A percentile compares a stretch with the other conserved stretches of the same genome.
Conservation (phyloP, 2,797 vertebrate genomes). For the Halcyon badia region DNA sequence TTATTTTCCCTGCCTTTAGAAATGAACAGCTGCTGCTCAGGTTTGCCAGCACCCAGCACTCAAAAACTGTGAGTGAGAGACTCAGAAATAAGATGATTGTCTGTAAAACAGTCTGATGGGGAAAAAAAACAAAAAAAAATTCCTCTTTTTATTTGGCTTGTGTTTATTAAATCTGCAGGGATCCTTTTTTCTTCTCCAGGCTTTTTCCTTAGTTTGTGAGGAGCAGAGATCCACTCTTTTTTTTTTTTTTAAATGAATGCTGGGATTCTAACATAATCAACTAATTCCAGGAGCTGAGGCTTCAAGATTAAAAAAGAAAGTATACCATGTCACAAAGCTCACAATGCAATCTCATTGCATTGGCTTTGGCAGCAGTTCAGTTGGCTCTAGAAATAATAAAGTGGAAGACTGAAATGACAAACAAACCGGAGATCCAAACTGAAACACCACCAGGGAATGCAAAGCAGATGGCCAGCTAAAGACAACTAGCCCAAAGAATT, state of each 20-base stretch:
- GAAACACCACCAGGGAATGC: constrained; percentile 59
- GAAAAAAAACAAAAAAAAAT: not conserved
- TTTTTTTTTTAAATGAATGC: not conserved
- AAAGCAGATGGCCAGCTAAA: constrained; percentile 61
- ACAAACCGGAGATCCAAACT: constrained; percentile 60
- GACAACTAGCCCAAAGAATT: constrained; percentile 42
- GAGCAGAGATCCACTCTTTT: not conserved
- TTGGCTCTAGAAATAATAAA: constrained; percentile 73
- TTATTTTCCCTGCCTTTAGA: constrained; percentile 44
- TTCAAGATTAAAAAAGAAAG: constrained; percentile 56
- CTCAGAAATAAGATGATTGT: constrained; percentile 52
- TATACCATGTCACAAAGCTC: constrained; percentile 58
- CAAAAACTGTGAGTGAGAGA: constrained; percentile 27
- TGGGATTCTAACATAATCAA: constrained; percentile 39
- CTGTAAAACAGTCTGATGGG: constrained; percentile 11
- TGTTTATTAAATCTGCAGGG: constrained; percentile 26
- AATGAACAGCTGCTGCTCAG: constrained; percentile 50
- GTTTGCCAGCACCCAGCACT: constrained; percentile 54
- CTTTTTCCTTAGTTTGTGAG: not conserved
- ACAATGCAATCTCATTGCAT: constrained; percentile 71
- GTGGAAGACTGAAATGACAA: constrained; percentile 68
- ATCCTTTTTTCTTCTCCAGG: not conserved
- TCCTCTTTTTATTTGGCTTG: constrained; percentile 11
- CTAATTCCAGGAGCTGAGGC: constrained; percentile 63
- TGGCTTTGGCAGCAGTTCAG: constrained; percentile 58